Conservation (phyloP, 2,797 vertebrate genomes). For the Rallus crepitans region DNA sequence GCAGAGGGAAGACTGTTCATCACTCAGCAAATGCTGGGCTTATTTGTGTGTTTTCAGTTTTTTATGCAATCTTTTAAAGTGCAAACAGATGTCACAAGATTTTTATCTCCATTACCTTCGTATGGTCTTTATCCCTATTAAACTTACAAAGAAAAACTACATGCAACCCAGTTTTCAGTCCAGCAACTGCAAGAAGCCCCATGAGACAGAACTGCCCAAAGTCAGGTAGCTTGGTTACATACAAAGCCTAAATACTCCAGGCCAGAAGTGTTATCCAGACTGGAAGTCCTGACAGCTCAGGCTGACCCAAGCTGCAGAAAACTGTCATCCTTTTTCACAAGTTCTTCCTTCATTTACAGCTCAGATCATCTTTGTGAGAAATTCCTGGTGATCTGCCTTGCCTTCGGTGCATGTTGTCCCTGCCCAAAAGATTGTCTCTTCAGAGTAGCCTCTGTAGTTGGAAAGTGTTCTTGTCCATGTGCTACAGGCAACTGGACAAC, state of each 20-base stretch:
- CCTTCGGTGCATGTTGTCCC: not conserved
- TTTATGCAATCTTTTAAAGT: conserved; percentile 30
- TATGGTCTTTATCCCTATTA: not conserved
- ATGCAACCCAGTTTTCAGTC: not conserved
- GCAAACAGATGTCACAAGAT: conserved; percentile 43
- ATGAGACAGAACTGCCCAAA: not conserved
- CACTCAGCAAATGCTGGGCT: not conserved
- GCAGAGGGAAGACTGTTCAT: not conserved
- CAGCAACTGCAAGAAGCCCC: not conserved
- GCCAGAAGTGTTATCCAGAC: not conserved
- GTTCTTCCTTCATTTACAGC: not conserved
- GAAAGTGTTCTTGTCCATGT: not conserved
- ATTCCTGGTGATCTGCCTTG: not conserved
- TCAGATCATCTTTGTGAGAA: not conserved
- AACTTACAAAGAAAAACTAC: not conserved
- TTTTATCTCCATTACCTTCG: not conserved
- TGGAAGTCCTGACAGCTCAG: not conserved
- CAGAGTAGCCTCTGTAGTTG: not conserved
- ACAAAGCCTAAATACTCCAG: not conserved
- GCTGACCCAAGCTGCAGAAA: not conserved
- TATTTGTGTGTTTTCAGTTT: conserved; percentile 15
- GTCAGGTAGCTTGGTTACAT: not conserved
- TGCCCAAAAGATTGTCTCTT: not conserved
- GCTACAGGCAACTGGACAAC: not conserved
- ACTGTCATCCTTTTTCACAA: not conserved